Evolutionary conservation across 2,113 vertebrate species (phyloP).

Genomic region (Galeopterus variegatus): DNA sequence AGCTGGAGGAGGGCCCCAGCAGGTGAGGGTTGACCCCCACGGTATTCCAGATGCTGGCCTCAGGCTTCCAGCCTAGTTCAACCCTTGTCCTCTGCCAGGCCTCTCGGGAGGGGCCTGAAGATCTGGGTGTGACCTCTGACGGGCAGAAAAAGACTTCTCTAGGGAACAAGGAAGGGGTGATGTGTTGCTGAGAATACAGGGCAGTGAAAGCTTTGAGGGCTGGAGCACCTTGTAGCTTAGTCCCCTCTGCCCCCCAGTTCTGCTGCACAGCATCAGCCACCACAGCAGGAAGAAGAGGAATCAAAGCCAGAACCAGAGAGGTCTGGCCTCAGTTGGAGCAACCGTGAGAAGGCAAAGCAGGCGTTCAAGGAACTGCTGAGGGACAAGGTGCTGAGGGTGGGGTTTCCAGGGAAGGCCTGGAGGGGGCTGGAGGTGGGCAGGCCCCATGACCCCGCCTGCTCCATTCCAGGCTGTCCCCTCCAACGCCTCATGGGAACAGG

Average conservation of each 20-base stretch:
- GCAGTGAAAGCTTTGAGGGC: neutral
- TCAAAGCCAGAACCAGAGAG: constrained; percentile 83
- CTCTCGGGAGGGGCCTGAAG: neutral
- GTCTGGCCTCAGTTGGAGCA: constrained; percentile 86
- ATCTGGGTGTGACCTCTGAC: neutral
- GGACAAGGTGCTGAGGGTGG: constrained; percentile 85
- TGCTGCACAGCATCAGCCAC: constrained; percentile 72
- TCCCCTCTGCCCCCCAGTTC: constrained; percentile 73
- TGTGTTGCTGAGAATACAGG: neutral
- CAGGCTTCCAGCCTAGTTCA: neutral
- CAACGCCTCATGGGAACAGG: constrained; percentile 89
- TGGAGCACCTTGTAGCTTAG: constrained; percentile 49
- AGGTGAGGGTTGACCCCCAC: constrained; percentile 74
- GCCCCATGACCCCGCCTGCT: constrained; percentile 47
- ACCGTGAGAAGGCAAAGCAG: constrained; percentile 89
- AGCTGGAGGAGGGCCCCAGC: constrained; percentile 78
- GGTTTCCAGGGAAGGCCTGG: constrained; percentile 47
- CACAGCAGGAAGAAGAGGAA: constrained; percentile 84
- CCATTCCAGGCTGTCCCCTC: constrained; percentile 87
- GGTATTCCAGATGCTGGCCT: neutral
- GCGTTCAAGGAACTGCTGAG: constrained; percentile 90
- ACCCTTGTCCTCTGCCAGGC: neutral
- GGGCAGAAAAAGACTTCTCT: neutral
- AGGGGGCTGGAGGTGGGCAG: constrained; percentile 34
- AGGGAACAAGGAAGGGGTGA: neutral